phyloP scores from a whole-genome alignment of 2,113 vertebrate genomes.

The Gila orcuttii region DNA sequence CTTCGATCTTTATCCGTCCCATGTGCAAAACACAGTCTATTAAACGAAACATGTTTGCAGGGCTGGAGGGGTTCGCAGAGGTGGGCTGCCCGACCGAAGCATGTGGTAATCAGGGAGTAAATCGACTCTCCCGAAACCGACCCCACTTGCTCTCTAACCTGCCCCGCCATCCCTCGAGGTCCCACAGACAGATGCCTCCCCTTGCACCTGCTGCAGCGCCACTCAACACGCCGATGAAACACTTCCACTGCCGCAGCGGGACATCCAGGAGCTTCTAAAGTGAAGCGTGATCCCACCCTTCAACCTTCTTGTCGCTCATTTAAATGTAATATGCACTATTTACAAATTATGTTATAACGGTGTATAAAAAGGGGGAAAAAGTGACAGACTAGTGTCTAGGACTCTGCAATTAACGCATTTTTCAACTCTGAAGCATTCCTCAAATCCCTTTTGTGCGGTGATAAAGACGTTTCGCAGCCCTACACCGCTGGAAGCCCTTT shows the following conservation, averaged over 20 bases:
- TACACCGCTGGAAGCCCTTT: constrained; percentile 30
- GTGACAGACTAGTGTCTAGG: constrained; percentile 16
- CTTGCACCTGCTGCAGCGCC: constrained; percentile 54
- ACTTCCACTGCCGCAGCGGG: constrained; percentile 48
- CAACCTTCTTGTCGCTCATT: constrained; percentile 26
- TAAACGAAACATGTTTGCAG: constrained; percentile 43
- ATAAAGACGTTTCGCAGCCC: constrained; percentile 35
- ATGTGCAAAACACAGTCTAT: constrained; percentile 40
- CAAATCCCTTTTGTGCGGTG: constrained; percentile 36
- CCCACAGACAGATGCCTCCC: constrained; percentile 35
- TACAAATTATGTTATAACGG: constrained; percentile 25
- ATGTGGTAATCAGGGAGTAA: constrained; percentile 59
- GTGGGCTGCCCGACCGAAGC: constrained; percentile 38
- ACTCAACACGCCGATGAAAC: constrained; percentile 51
- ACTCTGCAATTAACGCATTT: constrained; percentile 49
- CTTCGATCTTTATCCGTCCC: neutral
- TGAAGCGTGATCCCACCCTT: constrained; percentile 32
- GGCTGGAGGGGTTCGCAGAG: neutral
- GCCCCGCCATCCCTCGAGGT: constrained; percentile 50
- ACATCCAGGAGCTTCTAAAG: constrained; percentile 33
- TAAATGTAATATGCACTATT: constrained; percentile 24
- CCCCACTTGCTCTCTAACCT: constrained; percentile 32
- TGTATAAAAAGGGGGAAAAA: neutral
- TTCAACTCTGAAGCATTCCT: constrained; percentile 1
- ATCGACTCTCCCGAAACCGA: constrained; percentile 35